phyloP scores from a whole-genome alignment of 2,797 vertebrate genomes.

The Myioborus melanocephalus region DNA sequence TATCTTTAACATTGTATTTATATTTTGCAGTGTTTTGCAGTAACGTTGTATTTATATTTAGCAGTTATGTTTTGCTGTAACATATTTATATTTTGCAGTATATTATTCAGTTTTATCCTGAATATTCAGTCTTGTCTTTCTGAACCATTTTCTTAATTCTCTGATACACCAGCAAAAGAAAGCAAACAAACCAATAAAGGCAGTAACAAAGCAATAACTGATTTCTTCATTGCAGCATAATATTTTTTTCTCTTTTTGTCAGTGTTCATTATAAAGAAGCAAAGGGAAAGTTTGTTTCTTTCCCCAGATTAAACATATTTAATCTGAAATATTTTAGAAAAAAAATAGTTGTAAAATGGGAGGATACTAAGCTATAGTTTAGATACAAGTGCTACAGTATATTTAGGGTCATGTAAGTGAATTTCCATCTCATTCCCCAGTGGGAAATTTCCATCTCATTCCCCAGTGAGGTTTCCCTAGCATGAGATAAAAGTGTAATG shows the following conservation, averaged over 20 bases:
- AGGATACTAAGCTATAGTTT: neutral
- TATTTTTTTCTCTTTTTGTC: neutral
- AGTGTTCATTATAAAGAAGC: neutral
- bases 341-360: neutral
- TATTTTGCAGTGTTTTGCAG: neutral
- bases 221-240: neutral
- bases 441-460: neutral
- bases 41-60: too few relatives aligned
- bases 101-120: neutral
- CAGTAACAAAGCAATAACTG: neutral
- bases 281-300: neutral
- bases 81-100: too few relatives aligned
- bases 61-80: too few relatives aligned
- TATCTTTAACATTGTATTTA: neutral
- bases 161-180: neutral
- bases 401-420: neutral
- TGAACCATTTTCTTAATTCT: neutral
- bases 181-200: neutral
- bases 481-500: neutral
- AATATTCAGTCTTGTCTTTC: neutral
- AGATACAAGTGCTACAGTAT: neutral
- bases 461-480: neutral
- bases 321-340: neutral
- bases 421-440: neutral
- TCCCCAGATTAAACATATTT: neutral